Conservation (phyloP, 2,888 invertebrate genomes). For the Papilio elwesi region DNA sequence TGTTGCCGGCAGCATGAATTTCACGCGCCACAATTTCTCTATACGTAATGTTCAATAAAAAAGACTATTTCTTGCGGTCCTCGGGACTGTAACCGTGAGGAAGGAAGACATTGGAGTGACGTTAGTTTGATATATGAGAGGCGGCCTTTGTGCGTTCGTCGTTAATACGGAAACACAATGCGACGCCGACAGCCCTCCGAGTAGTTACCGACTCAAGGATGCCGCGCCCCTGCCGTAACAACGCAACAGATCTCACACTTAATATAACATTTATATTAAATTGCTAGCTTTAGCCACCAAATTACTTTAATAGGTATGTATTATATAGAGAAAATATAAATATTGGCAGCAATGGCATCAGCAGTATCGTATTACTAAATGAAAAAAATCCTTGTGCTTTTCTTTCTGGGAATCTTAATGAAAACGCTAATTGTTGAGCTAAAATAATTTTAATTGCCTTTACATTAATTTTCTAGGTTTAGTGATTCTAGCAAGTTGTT, state of each 20-base stretch:
- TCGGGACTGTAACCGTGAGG: conserved; percentile 71
- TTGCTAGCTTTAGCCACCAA: neutral
- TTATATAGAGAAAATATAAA: too few species aligned
- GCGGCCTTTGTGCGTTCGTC: conserved; percentile 78
- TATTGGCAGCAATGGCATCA: too few species aligned
- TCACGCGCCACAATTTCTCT: conserved; percentile 72
- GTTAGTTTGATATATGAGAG: conserved; percentile 83
- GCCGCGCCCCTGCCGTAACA: conserved; percentile 59
- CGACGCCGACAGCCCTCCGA: conserved; percentile 64
- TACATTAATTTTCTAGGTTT: too few species aligned
- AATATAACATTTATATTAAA: conserved; percentile 27
- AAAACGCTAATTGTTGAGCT: too few species aligned
- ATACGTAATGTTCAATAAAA: conserved; percentile 78
- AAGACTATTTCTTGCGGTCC: conserved; percentile 71
- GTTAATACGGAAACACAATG: conserved; percentile 80
- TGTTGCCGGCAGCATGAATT: conserved; percentile 57
- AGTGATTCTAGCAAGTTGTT: too few species aligned
- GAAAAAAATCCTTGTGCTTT: too few species aligned
- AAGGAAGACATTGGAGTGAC: conserved; percentile 83
- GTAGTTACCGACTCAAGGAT: conserved; percentile 71
- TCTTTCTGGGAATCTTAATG: too few species aligned
- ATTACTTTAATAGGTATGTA: neutral
- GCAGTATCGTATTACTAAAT: too few species aligned
- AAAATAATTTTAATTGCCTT: too few species aligned
- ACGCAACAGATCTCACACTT: conserved; percentile 49